Conservation (phyloP, 2,888 invertebrate genomes). For the Tetrapedia diversipes region DNA sequence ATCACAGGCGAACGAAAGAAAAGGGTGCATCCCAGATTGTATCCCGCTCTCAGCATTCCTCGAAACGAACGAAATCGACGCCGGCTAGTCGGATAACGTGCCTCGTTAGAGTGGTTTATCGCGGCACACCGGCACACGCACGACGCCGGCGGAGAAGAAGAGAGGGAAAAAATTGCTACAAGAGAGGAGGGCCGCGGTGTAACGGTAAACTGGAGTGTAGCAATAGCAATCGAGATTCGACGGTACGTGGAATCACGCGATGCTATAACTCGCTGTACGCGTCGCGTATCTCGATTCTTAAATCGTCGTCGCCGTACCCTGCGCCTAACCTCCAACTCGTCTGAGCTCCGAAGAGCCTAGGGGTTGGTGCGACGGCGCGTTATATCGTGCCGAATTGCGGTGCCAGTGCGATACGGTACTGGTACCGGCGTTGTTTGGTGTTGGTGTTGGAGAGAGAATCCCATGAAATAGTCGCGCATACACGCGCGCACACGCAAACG, state of each 20-base stretch:
- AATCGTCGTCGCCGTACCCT: conserved; percentile 41
- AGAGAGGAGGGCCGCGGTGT: conserved; percentile 22
- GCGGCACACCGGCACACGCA: background rate
- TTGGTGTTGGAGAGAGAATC: conserved; percentile 68
- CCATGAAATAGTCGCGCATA: conserved; percentile 75
- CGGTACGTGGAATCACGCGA: conserved; percentile 46
- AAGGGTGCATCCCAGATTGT: background rate
- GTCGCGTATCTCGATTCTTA: conserved; percentile 48
- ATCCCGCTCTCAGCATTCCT: background rate
- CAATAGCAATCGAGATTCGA: conserved; percentile 35
- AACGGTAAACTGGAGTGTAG: conserved; percentile 27
- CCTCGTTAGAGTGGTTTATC: conserved; percentile 15
- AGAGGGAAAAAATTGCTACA: background rate
- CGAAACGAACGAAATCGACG: background rate
- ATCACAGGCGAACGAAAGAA: background rate
- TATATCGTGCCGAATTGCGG: conserved; percentile 59
- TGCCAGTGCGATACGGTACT: conserved; percentile 43
- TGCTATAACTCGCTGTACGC: conserved; percentile 46
- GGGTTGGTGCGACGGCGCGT: conserved; percentile 2
- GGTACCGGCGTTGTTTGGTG: background rate
- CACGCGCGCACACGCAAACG: no score
- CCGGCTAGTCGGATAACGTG: conserved; percentile 1
- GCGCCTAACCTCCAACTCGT: conserved; percentile 4
- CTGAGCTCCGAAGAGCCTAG: background rate
- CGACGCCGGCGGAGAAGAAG: background rate